Percentiles rank a stretch among this genome's conserved stretches.
Conservation (phyloP, 1,140 invertebrate genomes). For the Radopholus similis region DNA sequence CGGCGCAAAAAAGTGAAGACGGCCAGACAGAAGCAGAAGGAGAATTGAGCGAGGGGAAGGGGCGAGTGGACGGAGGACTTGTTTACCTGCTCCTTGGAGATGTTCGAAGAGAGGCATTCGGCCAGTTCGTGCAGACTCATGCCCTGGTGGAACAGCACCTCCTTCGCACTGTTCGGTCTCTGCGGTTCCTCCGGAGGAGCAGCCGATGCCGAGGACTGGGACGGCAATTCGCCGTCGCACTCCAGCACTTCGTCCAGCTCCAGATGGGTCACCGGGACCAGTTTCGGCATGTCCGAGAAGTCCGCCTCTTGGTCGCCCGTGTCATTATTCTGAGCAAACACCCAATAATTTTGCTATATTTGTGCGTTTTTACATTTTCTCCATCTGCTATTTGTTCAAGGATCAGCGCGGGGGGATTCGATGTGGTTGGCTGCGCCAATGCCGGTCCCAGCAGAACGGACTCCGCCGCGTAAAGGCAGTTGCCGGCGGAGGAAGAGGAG, state of each 20-base stretch:
- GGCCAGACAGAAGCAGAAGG: background rate
- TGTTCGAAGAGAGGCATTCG: conserved; percentile 23
- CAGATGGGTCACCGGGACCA: conserved; percentile 28
- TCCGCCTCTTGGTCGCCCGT: conserved; percentile 27
- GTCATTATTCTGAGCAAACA: no score
- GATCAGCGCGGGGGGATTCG: background rate
- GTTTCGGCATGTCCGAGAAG: conserved; percentile 45
- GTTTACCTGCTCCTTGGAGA: conserved; percentile 21
- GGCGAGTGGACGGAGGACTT: background rate
- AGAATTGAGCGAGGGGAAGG: background rate
- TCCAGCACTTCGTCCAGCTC: conserved; percentile 8
- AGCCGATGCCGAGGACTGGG: background rate
- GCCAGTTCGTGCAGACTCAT: conserved; percentile 28
- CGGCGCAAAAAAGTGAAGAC: background rate
- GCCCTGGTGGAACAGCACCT: background rate
- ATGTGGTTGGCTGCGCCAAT: background rate
- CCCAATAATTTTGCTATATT: no score
- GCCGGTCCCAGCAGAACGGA: background rate
- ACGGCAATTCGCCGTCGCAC: background rate
- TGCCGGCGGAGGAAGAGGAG: background rate
- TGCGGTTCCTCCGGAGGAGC: background rate
- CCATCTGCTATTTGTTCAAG: conserved; percentile 13
- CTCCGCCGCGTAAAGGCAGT: background rate
- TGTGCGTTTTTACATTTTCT: background rate
- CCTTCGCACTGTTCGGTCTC: background rate